These are phyloP conservation scores for Macroramphosus scolopax DNA, from an alignment of 2,797 vertebrate species.

Conservation along the genomic window DNA sequence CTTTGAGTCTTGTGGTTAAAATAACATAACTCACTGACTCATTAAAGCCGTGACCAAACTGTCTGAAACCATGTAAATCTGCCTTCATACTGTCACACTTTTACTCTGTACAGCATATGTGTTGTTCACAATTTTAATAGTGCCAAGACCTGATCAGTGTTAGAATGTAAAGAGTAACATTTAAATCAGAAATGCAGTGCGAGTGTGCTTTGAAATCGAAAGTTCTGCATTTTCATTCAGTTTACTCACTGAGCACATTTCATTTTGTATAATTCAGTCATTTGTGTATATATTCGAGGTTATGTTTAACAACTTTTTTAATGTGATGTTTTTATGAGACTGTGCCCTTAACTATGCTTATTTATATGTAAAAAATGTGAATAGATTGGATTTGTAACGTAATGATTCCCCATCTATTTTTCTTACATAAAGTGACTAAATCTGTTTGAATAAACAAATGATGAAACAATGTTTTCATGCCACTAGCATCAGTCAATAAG, in stretches of 20 bases:
- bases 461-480: conserved; percentile 6
- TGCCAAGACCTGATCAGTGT: conserved; percentile 50
- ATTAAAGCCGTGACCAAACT: conserved; percentile 13
- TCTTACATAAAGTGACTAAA: conserved; percentile 43
- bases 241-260: conserved; percentile 20
- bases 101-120: conserved; percentile 29
- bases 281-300: conserved; percentile 40
- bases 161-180: conserved; percentile 17
- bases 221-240: not conserved
- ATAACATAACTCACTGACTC: conserved; percentile 3
- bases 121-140: conserved; percentile 16
- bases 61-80: conserved; percentile 25
- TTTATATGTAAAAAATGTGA: conserved; percentile 76
- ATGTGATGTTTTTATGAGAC: conserved; percentile 46
- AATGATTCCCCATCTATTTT: conserved; percentile 67
- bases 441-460: conserved; percentile 70
- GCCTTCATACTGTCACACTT: conserved; percentile 25
- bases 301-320: conserved; percentile 45
- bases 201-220: conserved; percentile 15
- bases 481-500: too few species aligned
- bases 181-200: too few species aligned
- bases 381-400: conserved; percentile 66
- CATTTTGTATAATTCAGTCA: not conserved
- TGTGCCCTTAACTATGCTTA: conserved; percentile 54
- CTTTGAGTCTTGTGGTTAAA: conserved; percentile 16